Percentiles rank a stretch among this genome's conserved stretches.
Conservation (phyloP, 1,140 invertebrate genomes). For the Dreissena polymorpha region DNA sequence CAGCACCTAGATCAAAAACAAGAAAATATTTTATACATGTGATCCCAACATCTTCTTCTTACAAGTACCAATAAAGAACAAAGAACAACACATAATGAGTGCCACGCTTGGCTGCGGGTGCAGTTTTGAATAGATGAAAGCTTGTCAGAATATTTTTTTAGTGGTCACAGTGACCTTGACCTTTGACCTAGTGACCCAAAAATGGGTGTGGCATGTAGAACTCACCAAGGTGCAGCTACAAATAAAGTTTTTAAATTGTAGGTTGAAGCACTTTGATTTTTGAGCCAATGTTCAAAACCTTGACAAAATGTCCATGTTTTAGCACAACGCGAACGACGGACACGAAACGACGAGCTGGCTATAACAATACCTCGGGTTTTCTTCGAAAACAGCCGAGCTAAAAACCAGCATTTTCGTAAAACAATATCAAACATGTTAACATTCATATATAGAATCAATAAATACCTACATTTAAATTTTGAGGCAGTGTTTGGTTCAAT, state of each 20-base stretch:
- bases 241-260: too few species aligned
- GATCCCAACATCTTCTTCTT: neutral
- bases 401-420: neutral
- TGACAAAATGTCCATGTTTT: neutral
- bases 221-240: too few species aligned
- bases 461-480: constrained; percentile 4
- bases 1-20: neutral
- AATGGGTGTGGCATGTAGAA: too few species aligned
- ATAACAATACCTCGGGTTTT: neutral
- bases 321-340: neutral
- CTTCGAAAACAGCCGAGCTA: too few species aligned
- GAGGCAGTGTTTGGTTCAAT: constrained; percentile 83
- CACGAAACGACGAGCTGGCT: neutral
- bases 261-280: too few species aligned
- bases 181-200: too few species aligned
- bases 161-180: too few species aligned
- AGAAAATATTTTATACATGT: neutral
- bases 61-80: neutral
- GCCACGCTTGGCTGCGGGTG: too few species aligned
- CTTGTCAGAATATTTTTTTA: too few species aligned
- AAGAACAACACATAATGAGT: too few species aligned
- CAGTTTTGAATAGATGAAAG: too few species aligned
- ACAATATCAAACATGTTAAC: neutral
- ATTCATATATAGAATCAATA: neutral
- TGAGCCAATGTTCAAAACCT: neutral